Base-by-base conservation (phyloP, 2,888 invertebrate species). In the Ochropleura plecta region DNA sequence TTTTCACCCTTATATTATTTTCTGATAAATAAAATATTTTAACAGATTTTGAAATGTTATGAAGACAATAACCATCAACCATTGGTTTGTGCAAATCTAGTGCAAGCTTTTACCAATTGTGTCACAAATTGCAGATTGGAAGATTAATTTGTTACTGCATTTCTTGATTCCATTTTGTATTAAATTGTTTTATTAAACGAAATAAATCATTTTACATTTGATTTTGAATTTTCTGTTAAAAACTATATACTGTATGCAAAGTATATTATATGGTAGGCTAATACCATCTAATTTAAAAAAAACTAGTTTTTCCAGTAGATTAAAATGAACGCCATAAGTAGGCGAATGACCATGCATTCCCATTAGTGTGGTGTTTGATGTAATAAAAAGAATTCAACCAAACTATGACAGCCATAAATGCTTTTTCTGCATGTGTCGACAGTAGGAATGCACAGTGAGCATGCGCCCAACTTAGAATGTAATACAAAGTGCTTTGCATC, bases 31-130 rank as follows among this genome's bases (percentile, higher is more conserved):
- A 20, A 30, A 49, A 12, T 49, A 20, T 73, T 40, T 68, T 90
- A 90, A 60, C 93, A 96, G 96, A 94, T 95, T 76, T 81, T 95
- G 83, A 89, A 93, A 90, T 96, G 96, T 85, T 96, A 96, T 81
- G 94, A 95, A 93, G 94, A 95, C 42, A 95, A 96, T 89, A 91
- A 93, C 64, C 93, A 91, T 79, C 95, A 95, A 81, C 92, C 96
- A 48, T 90, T 96, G 74, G 87, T 92, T 76, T 96, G 96, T 89
- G 93, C 95, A 63, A 80, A 90, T 49, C 83, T 92, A 79, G 95
- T 96, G n/a, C 90, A 96, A 92, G 94, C 93, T 51, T 96, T 96
- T 88, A 92, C 87, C 70, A 90, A 93, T 70, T 95, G 93, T 89
- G 94, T 96, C 20, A 87, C 91, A 65, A 90, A 93, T 16, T 95